Percentiles rank a stretch among this genome's conserved stretches.
Evolutionary conservation across 2,113 vertebrate species (phyloP).

Genomic region (Vulpes ferrilata): DNA sequence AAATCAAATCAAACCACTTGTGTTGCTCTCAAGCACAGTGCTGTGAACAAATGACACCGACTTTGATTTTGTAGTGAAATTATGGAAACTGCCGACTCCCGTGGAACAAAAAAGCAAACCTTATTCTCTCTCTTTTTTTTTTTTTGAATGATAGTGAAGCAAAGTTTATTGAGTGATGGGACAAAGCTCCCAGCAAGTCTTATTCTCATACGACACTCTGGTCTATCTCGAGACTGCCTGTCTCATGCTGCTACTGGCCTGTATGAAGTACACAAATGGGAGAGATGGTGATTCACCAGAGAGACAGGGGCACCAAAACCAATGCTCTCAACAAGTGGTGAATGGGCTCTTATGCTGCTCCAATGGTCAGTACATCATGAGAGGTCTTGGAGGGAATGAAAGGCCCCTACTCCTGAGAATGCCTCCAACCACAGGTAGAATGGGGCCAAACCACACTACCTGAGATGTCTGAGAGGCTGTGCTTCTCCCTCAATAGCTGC

Average conservation of each 20-base stretch:
- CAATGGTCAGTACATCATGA: not conserved
- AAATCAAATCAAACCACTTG: not conserved
- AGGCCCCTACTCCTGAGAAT: not conserved
- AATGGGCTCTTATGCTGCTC: no score
- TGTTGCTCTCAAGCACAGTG: not conserved
- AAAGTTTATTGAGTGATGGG: not conserved
- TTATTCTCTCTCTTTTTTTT: not conserved
- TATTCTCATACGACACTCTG: not conserved
- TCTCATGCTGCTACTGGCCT: not conserved
- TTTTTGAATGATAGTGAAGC: no score
- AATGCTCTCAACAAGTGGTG: not conserved
- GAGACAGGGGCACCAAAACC: no score
- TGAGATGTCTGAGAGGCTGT: not conserved
- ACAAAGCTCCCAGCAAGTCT: no score
- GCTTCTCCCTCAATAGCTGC: not conserved
- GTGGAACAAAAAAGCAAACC: not conserved
- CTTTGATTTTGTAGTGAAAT: not conserved
- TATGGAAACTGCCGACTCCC: not conserved
- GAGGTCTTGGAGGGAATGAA: no score
- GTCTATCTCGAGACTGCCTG: not conserved
- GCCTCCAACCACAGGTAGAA: not conserved
- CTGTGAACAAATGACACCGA: not conserved
- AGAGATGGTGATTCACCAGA: not conserved
- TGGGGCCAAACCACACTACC: not conserved
- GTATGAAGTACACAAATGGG: not conserved